Conservation (phyloP, 2,113 vertebrate genomes). For the Clarias batrachus region DNA sequence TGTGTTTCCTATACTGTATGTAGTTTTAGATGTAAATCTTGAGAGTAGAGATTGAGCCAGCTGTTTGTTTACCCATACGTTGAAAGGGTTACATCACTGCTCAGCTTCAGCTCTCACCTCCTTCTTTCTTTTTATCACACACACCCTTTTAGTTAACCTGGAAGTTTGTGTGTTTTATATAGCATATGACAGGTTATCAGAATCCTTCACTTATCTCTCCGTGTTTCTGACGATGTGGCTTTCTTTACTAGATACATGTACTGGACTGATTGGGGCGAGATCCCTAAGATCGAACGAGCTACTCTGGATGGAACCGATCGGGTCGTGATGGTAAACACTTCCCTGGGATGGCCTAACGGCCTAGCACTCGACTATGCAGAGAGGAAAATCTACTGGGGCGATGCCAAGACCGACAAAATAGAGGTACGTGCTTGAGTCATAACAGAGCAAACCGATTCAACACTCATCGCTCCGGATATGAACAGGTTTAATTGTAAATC, state of each 20-base stretch:
- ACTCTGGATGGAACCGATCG: constrained; percentile 90
- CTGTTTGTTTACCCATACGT: too few relatives aligned
- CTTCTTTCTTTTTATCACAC: not conserved
- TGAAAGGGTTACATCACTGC: not conserved
- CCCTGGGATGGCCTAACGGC: constrained; percentile 95
- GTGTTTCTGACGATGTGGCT: not conserved
- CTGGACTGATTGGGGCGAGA: constrained; percentile 98
- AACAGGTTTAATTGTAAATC: not conserved
- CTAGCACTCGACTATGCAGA: constrained; percentile 90
- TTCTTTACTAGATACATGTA: constrained; percentile 86
- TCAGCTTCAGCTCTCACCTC: not conserved
- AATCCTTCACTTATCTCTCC: too few relatives aligned
- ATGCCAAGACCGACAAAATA: constrained; percentile 92
- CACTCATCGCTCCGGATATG: not conserved
- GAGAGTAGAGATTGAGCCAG: not conserved
- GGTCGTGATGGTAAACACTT: constrained; percentile 90
- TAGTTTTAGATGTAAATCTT: not conserved
- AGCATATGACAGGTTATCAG: not conserved
- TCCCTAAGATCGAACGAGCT: constrained; percentile 93
- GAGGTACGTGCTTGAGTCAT: constrained; percentile 58
- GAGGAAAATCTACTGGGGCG: constrained; percentile 94
- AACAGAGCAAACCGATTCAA: not conserved
- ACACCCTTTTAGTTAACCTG: not conserved
- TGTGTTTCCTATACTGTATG: not conserved
- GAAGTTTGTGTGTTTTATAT: not conserved